Percentiles rank a stretch among this genome's conserved stretches.
These are phyloP conservation scores for Horisme vitalbata DNA, from an alignment of 2,888 invertebrate species.

Conservation along the genomic window DNA sequence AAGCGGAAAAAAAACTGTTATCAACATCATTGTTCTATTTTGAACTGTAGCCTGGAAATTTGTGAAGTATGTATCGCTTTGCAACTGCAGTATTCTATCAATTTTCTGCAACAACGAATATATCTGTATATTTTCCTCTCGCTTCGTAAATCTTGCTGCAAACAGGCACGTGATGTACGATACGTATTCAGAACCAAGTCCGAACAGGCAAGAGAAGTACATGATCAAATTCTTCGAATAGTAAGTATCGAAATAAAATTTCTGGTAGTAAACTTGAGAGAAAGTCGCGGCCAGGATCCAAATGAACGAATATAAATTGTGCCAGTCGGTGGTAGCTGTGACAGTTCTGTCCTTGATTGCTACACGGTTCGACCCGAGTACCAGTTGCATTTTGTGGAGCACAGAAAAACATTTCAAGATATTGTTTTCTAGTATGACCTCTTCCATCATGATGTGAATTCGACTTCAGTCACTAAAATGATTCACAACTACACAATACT, in stretches of 20 bases:
- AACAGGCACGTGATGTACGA: slow-evolving; percentile 35
- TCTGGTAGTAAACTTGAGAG: slow-evolving; percentile 30
- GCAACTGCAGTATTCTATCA: slow-evolving; percentile 34
- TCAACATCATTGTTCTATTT: not conserved
- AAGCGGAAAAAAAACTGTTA: slow-evolving; percentile 19
- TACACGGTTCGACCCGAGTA: slow-evolving; percentile 38
- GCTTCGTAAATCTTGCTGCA: slow-evolving; percentile 34
- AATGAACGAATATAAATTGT: slow-evolving; percentile 38
- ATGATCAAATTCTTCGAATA: slow-evolving; percentile 25
- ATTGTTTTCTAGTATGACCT: slow-evolving; percentile 27
- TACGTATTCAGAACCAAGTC: slow-evolving; percentile 27
- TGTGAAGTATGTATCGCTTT: slow-evolving; percentile 28
- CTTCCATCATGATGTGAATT: slow-evolving; percentile 5
- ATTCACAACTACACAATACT: not conserved
- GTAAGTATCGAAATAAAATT: slow-evolving; percentile 31
- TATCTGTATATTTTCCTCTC: slow-evolving; percentile 29
- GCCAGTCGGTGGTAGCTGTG: slow-evolving; percentile 24
- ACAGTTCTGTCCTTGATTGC: slow-evolving; percentile 36
- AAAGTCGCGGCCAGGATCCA: slow-evolving; percentile 32
- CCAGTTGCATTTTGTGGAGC: slow-evolving; percentile 31
- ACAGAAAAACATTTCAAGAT: slow-evolving; percentile 42
- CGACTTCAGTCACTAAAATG: not conserved
- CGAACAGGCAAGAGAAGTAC: slow-evolving; percentile 20
- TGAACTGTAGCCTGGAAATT: slow-evolving; percentile 28
- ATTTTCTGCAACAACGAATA: slow-evolving; percentile 40